Evolutionary conservation across 2,113 vertebrate genomes (phyloP), one percentile per base, ranked within the genome.

Genomic region (Eudyptes chrysolophus): DNA sequence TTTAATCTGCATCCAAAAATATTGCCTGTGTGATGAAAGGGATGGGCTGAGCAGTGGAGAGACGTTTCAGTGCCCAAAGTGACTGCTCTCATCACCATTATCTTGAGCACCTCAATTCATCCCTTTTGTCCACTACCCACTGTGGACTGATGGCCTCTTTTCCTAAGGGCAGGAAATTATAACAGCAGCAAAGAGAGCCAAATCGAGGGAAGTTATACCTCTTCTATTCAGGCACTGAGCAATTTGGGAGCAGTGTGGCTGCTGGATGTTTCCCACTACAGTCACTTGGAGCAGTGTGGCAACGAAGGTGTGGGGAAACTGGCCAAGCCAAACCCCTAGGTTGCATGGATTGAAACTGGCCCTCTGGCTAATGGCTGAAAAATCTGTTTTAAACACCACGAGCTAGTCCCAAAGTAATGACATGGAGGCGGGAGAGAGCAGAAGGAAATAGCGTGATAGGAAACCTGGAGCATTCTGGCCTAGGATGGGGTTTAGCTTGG

Each of bases 1-100:
- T 94, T 95, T 84, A 92, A 95, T 95, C 92, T 96, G 81, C 77
- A 93, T 94, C 58, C 32, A 68, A 82, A 96, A 76, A 79, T 84
- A 89, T 29, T 93, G 26, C 40, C 55, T 78, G 46, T 68, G 61
- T 87, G 81, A 89, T 96, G 90, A 95, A 91, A 91, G 40, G 60
- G 42, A 40, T 16, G 18, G 55, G 48, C 57, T 68, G 61, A 85
- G 70, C 69, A 38, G 19, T 5, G 8, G 58, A 82, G 74, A 84
- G 89, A 58, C 18, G 30, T 62, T 58, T 87, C 64, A 54, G 19
- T 27, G 44, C 58, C 81, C 40, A 44, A 8, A 93, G 49, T 74
- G 27, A 65, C 61, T 51, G 24, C 40, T 44, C 29, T 57, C 69
- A 87, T 79, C 57, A 87, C 30, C 49, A 80, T 92, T 75, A 87